Percentiles rank a stretch among this genome's conserved stretches.
Conservation (phyloP, 2,113 vertebrate species). For the Podocnemis expansa region DNA sequence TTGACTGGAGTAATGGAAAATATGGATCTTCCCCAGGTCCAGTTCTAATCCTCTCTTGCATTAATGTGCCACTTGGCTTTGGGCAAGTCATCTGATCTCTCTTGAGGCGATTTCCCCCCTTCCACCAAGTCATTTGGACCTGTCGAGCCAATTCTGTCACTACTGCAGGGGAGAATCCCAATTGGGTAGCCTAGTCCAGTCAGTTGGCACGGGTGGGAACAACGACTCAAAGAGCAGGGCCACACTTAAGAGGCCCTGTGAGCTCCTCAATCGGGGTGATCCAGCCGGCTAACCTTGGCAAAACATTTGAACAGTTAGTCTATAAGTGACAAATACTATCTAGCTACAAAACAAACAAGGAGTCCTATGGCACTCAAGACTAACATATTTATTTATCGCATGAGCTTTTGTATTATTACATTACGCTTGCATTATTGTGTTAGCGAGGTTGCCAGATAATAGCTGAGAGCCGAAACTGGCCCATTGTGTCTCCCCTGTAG, state of each 20-base stretch:
- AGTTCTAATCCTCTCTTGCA: not conserved
- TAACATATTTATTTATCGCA: no score
- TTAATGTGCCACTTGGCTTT: not conserved
- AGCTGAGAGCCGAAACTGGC: not conserved
- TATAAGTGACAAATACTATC: not conserved
- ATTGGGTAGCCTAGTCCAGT: not conserved
- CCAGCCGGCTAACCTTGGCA: not conserved
- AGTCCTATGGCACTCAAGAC: no score
- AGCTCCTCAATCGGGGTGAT: not conserved
- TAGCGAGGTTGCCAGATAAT: not conserved
- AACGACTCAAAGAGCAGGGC: not conserved
- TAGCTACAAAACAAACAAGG: not conserved
- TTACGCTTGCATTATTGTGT: not conserved
- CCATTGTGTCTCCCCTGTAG: not conserved
- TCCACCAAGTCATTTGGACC: not conserved
- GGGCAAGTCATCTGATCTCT: not conserved
- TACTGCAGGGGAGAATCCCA: not conserved
- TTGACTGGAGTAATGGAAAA: not conserved
- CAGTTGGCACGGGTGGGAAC: not conserved
- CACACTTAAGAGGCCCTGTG: not conserved
- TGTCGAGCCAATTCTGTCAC: not conserved
- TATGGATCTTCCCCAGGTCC: not conserved
- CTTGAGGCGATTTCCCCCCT: not conserved
- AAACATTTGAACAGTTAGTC: not conserved
- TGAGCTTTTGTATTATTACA: no score